Evolutionary conservation across 2,797 vertebrate species (phyloP), one percentile per base, ranked within the genome.

Genomic region (Mormyrops boulengeri): DNA sequence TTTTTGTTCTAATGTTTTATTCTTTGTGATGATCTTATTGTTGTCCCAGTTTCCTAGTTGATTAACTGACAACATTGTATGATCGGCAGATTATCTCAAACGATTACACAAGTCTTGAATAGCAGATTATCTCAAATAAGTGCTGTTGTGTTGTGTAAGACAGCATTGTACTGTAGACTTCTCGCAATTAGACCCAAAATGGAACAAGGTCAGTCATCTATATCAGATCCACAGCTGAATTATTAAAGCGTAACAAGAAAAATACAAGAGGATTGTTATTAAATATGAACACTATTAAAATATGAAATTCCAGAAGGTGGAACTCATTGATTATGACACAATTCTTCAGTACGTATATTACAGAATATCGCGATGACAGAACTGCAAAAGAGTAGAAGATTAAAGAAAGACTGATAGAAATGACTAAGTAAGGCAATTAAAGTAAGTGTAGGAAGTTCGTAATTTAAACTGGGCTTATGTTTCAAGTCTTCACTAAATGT

Each of bases 281-380:
- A 69, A n/a, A 50, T 84, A 89, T 41, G 47, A 55, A 49, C 55
- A 89, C 47, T 50, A 86, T 85, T 66, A 53, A 73, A 89, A 87
- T 87, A 14, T 30, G 4, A 53, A 49, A 66, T 50, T 85, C n/a
- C 30, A 53, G 26, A 85, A 89, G 49, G 47, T 66, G 44, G 52
- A 62, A n/a, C 80, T 30, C 26, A 89, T 52, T 47, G 3, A 57
- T 49, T 60, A 41, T 87, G 14, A 44, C 9, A 44, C 17, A 80
- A 7, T 87, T 87, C 6, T 87, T 8, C 22, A 55, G 26, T 87
- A n/a, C 7, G 17, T 57, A 55, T 87, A 53, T 87, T 84, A 44
- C 34, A 57, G 38, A 84, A 84, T 57, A 52, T 52, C 26, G 52
- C n/a, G 55, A 80, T 85, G 49, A 52, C 47, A 26, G 34, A 57